Evolutionary conservation across 2,113 vertebrate species (phyloP), one percentile per base, ranked within the genome.

Genomic region (Seriola rivoliana): DNA sequence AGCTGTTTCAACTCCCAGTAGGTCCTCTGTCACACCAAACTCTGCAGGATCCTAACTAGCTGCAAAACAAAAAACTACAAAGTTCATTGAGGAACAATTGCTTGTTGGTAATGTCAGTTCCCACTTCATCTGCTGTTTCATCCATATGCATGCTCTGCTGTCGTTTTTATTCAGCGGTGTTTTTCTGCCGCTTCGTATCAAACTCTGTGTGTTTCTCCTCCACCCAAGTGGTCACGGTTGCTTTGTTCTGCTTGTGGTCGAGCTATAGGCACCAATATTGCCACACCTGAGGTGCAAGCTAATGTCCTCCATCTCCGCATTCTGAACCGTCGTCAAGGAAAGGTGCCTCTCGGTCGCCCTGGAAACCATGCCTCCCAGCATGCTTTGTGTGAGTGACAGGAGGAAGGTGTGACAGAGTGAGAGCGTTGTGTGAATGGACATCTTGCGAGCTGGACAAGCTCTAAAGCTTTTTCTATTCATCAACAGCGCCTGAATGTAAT

Each of bases 341-440:
- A 94, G 89, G 91, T 93, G 91, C 88, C 88, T 88, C 84, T 86
- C 8, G 38, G 93, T 94, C 89, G 85, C 89, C 91, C 85, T 92
- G 93, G 94, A 93, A 94, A 93, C 94, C 91, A 85, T 85, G 85
- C 86, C 91, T 93, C 92, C 89, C 92, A 91, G 89, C 88, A 92
- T 91, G 89, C 90, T 91, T 89, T 89, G 88, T 91, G 91, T 93
- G 84, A 91, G 82, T 92, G 93, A 93, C 90, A 89, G 91, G 85
- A 81, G 85, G 85, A 91, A 93, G 91, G 87, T 93, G 92, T 92
- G 92, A 91, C 80, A 70, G 89, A 91, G 72, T 68, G 80, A 86
- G 70, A 84, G 81, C 81, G 87, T 81, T 76, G 88, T 89, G 91
- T 84, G 80, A 90, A 88, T 75, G 91, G 90, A 91, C 90, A 82